Evolutionary conservation across 2,888 invertebrate genomes (phyloP).

Genomic region (Dicyrtomina minuta): DNA sequence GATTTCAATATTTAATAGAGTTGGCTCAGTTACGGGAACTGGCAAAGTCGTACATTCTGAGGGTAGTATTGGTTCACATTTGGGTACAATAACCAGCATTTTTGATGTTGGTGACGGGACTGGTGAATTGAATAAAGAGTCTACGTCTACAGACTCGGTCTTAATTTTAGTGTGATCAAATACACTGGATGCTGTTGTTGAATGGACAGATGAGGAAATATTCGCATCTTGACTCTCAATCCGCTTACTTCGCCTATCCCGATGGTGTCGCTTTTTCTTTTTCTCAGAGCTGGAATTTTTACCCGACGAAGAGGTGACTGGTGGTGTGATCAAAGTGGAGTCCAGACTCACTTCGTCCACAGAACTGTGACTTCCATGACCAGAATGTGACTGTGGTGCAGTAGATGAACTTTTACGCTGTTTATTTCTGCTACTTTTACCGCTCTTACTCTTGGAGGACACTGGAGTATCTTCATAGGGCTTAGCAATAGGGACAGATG

Average conservation of each 20-base stretch:
- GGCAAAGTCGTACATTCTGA: slow-evolving; percentile 57
- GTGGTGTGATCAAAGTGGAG: slow-evolving; percentile 22
- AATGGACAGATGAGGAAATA: slow-evolving; percentile 29
- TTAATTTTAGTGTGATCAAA: slow-evolving; percentile 38
- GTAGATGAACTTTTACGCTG: slow-evolving; percentile 29
- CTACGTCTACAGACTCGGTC: slow-evolving; percentile 44
- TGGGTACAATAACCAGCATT: slow-evolving; percentile 63
- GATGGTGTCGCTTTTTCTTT: slow-evolving; percentile 81
- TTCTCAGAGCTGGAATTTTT: slow-evolving; percentile 61
- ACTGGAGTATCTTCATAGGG: slow-evolving; percentile 37
- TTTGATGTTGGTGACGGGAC: slow-evolving; percentile 26
- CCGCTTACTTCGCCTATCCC: slow-evolving; percentile 68
- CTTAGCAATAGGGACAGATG: background rate
- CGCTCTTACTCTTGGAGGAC: slow-evolving; percentile 29
- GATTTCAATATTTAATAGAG: slow-evolving; percentile 22
- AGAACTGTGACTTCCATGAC: slow-evolving; percentile 20
- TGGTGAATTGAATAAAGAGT: slow-evolving; percentile 50
- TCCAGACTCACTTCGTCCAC: slow-evolving; percentile 36
- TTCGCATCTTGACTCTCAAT: slow-evolving; percentile 65
- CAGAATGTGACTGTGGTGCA: slow-evolving; percentile 1
- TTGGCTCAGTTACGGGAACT: slow-evolving; percentile 55
- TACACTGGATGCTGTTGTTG: slow-evolving; percentile 25
- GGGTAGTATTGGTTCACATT: slow-evolving; percentile 62
- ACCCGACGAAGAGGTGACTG: slow-evolving; percentile 28
- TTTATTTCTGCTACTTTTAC: slow-evolving; percentile 24